Evolutionary conservation across 2,888 invertebrate species (phyloP).

Genomic region (Metallyticus violacea): DNA sequence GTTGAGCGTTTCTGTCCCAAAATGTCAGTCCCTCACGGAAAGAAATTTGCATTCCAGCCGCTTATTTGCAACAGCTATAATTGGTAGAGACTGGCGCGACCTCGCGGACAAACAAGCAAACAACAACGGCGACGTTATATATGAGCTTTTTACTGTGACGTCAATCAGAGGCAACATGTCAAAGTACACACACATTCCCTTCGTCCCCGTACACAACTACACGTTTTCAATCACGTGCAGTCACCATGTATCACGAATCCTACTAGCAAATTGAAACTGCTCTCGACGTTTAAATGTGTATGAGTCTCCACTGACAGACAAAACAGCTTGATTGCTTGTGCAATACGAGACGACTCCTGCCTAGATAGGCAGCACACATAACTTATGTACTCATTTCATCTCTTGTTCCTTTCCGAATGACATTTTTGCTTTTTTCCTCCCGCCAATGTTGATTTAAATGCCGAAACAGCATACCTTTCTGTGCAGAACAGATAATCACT

Average conservation of each 20-base stretch:
- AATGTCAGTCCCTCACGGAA: not conserved
- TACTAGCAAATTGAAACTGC: constrained; percentile 9
- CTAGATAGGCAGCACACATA: not conserved
- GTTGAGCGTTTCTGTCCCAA: no score
- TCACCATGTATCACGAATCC: constrained; percentile 3
- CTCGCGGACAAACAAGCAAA: not conserved
- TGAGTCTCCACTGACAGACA: not conserved
- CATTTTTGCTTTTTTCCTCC: not conserved
- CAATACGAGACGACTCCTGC: not conserved
- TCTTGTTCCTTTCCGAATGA: not conserved
- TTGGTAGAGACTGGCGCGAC: not conserved
- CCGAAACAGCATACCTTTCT: not conserved
- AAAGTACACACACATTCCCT: not conserved
- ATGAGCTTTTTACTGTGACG: not conserved
- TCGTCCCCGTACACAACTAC: not conserved
- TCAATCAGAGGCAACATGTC: constrained; percentile 12
- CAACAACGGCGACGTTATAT: not conserved
- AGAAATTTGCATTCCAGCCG: not conserved
- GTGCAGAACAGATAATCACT: not conserved
- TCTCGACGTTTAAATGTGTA: constrained; percentile 10
- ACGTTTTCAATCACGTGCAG: constrained; percentile 7
- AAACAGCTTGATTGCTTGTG: not conserved
- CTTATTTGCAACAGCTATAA: not conserved
- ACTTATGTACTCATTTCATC: not conserved
- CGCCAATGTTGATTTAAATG: not conserved